Evolutionary conservation across 1,140 invertebrate species (phyloP).

Genomic region (Drosophila novamexicana): DNA sequence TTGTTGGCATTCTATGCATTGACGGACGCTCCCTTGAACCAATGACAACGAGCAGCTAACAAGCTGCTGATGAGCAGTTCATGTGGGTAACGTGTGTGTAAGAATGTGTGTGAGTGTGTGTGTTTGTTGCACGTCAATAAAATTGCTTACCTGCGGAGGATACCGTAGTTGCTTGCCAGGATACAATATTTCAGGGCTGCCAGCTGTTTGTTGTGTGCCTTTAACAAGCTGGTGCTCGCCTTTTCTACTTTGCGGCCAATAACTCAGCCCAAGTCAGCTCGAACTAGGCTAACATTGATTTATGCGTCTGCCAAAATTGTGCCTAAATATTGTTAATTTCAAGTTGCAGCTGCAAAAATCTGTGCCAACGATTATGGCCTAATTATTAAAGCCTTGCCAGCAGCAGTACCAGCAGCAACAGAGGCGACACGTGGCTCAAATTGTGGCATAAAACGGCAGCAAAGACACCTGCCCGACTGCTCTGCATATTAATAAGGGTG

Average conservation of each 20-base stretch:
- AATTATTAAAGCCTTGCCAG: slow-evolving; percentile 59
- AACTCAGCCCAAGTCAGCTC: slow-evolving; percentile 24
- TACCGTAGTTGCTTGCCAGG: slow-evolving; percentile 22
- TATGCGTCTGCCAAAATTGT: slow-evolving; percentile 24
- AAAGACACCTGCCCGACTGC: slow-evolving; percentile 71
- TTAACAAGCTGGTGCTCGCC: slow-evolving; percentile 12
- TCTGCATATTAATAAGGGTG: slow-evolving; percentile 76
- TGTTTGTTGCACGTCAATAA: slow-evolving; percentile 14
- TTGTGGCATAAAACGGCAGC: slow-evolving; percentile 78
- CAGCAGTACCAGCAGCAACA: slow-evolving; percentile 19
- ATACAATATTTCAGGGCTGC: slow-evolving; percentile 22
- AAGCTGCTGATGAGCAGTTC: slow-evolving; percentile 47
- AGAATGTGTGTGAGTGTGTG: slow-evolving; percentile 1
- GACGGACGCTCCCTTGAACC: slow-evolving; percentile 29
- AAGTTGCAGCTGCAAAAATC: slow-evolving; percentile 34
- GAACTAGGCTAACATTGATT: slow-evolving; percentile 10
- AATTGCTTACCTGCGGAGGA: slow-evolving; percentile 32
- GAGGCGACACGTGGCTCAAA: slow-evolving; percentile 52
- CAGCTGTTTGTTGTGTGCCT: slow-evolving; percentile 21
- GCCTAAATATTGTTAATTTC: slow-evolving; percentile 44
- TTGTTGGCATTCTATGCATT: slow-evolving; percentile 46
- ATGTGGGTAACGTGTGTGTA: slow-evolving; percentile 14
- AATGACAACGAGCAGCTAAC: slow-evolving; percentile 41
- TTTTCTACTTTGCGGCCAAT: slow-evolving; percentile 35
- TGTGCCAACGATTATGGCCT: slow-evolving; percentile 40